Conservation (phyloP, 2,888 invertebrate genomes). For the Acholoe squamosa region DNA sequence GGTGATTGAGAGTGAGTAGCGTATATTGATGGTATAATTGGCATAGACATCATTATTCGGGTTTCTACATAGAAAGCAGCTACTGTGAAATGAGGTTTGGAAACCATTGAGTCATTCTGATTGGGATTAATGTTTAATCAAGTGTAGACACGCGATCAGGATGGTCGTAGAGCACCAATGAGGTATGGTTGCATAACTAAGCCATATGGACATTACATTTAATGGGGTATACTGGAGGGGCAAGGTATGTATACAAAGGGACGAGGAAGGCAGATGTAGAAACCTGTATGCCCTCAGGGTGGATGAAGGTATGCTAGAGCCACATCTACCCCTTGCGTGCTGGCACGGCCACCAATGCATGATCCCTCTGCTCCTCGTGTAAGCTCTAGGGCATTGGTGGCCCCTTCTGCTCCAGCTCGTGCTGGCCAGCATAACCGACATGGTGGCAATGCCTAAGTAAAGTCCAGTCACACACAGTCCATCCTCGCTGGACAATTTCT, state of each 20-base stretch:
- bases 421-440: not conserved
- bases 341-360: not conserved
- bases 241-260: not conserved
- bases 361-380: not conserved
- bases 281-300: not conserved
- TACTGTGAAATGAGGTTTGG: not conserved
- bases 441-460: not conserved
- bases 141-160: not conserved
- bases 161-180: not conserved
- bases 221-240: not conserved
- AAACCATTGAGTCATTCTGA: not conserved
- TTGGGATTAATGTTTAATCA: not conserved
- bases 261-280: not conserved
- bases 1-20: too few relatives aligned
- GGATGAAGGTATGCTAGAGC: not conserved
- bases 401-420: not conserved
- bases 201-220: not conserved
- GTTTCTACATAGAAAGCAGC: too few relatives aligned
- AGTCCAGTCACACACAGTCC: not conserved
- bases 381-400: not conserved
- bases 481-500: too few relatives aligned
- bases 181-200: not conserved
- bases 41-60: too few relatives aligned
- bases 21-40: too few relatives aligned
- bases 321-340: slow-evolving; percentile 8